Evolutionary conservation across 1,140 invertebrate species (phyloP), one percentile per base, ranked within the genome.

Genomic region (Andricus grossulariae): DNA sequence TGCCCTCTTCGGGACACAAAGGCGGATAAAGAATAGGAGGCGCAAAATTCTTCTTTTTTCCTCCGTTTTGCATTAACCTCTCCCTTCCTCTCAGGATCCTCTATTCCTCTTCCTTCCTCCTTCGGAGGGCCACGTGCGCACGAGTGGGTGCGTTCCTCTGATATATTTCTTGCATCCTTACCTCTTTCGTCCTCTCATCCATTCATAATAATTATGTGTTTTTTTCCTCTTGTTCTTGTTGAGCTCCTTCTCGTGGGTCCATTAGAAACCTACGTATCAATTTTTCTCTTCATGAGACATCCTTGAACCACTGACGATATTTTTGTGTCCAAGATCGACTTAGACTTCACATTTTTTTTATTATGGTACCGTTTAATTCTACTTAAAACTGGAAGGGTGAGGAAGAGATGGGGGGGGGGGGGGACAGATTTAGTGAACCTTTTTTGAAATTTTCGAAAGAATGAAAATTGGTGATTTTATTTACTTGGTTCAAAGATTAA

Each of bases 191-290:
- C 79, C 82, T 39, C 82, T 82, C 83, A 82, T 90, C 83, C 90
- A 89, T 90, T 91, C 88, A 90, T 90, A 89, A 90, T 89, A 89
- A 84, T 86, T 87, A 87, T 89, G 83, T 78, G 81, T 81, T 82
- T 86, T 88, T 90, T 90, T 45, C 2, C 8, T 90, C 84, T 87
- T 84, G 87, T 84, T 86, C 84, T 84, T 87, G 86, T 88, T 82
- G 82, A 83, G 82, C 76, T 80, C 85, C 83, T 86, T 89, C 88
- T 88, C 86, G 85, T 89, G 80, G 82, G 78, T 71, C 86, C 88
- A 87, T 89, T 89, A 90, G 83, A 82, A 77, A 85, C 87, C 89
- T 84, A 87, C 87, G 88, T 89, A 89, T 90, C 88, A 91, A 90
- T 91, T 91, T 91, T 90, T 89, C 86, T 88, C 82, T 45, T 45